Evolutionary conservation across 23 tunicate genomes (phyloP).

Genomic region (Oikopleura albicans): DNA sequence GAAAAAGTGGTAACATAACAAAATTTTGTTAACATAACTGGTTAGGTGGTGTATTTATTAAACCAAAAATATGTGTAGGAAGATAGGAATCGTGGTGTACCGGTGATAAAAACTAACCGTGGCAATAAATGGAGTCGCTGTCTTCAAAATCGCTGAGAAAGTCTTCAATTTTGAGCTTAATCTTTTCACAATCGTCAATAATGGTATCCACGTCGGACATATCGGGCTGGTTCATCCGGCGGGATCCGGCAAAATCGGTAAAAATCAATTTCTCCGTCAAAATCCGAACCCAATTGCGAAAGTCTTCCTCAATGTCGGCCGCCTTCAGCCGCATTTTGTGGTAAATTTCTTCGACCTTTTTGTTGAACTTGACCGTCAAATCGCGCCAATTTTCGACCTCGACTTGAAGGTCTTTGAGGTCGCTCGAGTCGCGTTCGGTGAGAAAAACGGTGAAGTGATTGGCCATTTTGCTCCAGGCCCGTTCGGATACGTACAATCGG

Average conservation of each 20-base stretch:
- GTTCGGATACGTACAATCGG: background rate
- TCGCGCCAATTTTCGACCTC: slow-evolving; percentile 10
- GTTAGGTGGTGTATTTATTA: too few relatives aligned
- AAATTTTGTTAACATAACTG: too few relatives aligned
- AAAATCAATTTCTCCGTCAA: background rate
- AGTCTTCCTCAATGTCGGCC: background rate
- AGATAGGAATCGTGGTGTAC: too few relatives aligned
- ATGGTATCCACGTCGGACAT: background rate
- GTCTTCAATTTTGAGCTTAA: background rate
- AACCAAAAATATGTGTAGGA: too few relatives aligned
- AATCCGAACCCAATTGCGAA: background rate
- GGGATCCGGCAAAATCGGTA: background rate
- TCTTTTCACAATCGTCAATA: background rate
- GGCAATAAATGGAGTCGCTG: background rate
- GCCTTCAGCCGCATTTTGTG: background rate
- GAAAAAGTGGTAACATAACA: too few relatives aligned
- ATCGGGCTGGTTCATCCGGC: background rate
- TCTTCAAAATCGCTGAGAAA: background rate
- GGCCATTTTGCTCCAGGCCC: background rate
- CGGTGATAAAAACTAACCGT: background rate
- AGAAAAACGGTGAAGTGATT: slow-evolving; percentile 3
- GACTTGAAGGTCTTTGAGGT: background rate
- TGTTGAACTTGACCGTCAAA: background rate
- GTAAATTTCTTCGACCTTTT: background rate
- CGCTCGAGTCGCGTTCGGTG: slow-evolving; percentile 4